phyloP scores from a whole-genome alignment of 2,888 invertebrate species.

The Xestia xanthographa region DNA sequence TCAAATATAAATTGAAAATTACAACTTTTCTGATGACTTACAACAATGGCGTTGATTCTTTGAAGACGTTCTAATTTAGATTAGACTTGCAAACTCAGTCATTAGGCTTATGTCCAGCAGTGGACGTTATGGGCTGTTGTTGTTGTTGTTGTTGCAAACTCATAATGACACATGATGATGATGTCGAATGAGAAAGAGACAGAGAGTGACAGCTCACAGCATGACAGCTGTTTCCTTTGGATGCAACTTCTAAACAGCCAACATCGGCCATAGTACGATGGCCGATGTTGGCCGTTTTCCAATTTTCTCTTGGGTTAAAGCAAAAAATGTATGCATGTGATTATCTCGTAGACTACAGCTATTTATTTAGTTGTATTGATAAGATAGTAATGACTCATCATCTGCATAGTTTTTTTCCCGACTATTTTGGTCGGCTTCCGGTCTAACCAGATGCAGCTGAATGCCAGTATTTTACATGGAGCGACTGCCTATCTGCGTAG shows the following conservation, averaged over 20 bases:
- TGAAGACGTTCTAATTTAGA: constrained; percentile 6
- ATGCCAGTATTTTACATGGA: not conserved
- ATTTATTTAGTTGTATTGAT: not conserved
- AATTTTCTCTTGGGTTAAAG: constrained; percentile 18
- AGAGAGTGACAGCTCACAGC: not conserved
- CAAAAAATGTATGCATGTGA: not conserved
- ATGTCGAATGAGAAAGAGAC: not conserved
- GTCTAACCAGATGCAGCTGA: not conserved
- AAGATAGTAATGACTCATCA: not conserved
- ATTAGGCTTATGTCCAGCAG: too few species aligned
- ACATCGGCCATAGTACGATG: not conserved
- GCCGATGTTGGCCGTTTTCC: constrained; percentile 36
- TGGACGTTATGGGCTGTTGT: too few species aligned
- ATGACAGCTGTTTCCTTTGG: constrained; percentile 7
- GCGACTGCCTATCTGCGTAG: not conserved
- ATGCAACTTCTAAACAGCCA: not conserved
- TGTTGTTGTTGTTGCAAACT: too few species aligned
- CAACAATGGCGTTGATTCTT: not conserved
- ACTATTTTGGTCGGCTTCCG: not conserved
- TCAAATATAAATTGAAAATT: not conserved
- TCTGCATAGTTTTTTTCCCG: not conserved
- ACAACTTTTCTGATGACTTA: not conserved
- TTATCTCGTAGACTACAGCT: not conserved
- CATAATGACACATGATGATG: not conserved
- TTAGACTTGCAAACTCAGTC: too few species aligned